Percentiles rank a stretch among this genome's conserved stretches.
Conservation (phyloP, 1,140 invertebrate genomes). For the Euschistus heros region DNA sequence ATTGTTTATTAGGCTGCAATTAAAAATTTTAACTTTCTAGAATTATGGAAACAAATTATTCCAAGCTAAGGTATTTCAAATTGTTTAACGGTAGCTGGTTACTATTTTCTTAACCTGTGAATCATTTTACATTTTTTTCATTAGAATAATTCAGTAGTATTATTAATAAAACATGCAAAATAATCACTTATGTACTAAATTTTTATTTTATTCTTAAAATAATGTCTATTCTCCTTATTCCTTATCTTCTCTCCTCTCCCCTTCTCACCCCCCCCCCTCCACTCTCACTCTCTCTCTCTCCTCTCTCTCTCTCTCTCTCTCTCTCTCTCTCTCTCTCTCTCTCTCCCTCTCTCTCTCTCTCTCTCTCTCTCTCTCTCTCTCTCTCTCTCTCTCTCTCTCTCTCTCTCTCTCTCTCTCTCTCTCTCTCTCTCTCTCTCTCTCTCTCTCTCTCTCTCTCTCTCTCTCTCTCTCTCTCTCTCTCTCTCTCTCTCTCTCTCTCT, state of each 20-base stretch:
- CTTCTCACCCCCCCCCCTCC: not conserved
- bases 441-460: not conserved
- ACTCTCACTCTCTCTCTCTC: not conserved
- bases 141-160: too few species aligned
- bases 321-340: not conserved
- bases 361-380: not conserved
- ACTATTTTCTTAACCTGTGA: too few species aligned
- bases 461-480: slow-evolving; percentile 6
- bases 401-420: not conserved
- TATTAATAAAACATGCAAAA: too few species aligned
- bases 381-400: not conserved
- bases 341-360: not conserved
- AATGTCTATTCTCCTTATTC: not conserved
- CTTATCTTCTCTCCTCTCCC: not conserved
- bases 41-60: too few species aligned
- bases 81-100: too few species aligned
- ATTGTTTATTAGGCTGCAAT: too few species aligned
- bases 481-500: not conserved
- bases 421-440: slow-evolving; percentile 1
- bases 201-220: not conserved
- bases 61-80: too few species aligned
- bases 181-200: too few species aligned
- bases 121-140: too few species aligned
- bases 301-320: not conserved
- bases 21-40: too few species aligned